Percentiles rank a stretch among this genome's conserved stretches.
Conservation (phyloP, 2,113 vertebrate species). For the Sisor rabdophorus region DNA sequence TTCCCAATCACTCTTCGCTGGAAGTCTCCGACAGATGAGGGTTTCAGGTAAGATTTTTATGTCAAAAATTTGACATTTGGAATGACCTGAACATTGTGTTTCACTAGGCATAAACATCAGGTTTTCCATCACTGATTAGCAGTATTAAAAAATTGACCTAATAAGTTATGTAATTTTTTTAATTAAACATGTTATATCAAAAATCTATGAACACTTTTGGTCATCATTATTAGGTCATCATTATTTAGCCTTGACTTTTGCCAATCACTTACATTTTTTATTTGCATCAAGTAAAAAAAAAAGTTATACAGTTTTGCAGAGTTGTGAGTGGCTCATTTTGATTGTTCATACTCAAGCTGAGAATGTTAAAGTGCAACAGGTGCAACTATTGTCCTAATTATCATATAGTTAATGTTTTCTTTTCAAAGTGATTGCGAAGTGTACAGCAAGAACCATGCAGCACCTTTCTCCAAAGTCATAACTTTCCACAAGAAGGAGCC, state of each 20-base stretch:
- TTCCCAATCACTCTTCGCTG: conserved; percentile 89
- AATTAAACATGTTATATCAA: no score
- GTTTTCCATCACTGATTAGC: no score
- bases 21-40: conserved; percentile 87
- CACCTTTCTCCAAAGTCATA: conserved; percentile 94
- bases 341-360: no score
- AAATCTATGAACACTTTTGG: no score
- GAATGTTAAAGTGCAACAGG: neutral
- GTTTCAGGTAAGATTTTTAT: conserved; percentile 73
- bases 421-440: conserved; percentile 87
- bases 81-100: no score
- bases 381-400: neutral
- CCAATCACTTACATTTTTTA: neutral
- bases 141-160: no score
- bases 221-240: neutral
- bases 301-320: no score
- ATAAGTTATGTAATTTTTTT: no score
- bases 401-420: neutral
- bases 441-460: conserved; percentile 88
- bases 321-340: no score
- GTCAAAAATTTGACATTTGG: no score
- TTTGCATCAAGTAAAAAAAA: neutral
- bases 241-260: neutral
- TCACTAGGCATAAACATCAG: no score
- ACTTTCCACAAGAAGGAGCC: conserved; percentile 96